Conservation (phyloP, 2,888 invertebrate species). For the Trichopoda pennipes region DNA sequence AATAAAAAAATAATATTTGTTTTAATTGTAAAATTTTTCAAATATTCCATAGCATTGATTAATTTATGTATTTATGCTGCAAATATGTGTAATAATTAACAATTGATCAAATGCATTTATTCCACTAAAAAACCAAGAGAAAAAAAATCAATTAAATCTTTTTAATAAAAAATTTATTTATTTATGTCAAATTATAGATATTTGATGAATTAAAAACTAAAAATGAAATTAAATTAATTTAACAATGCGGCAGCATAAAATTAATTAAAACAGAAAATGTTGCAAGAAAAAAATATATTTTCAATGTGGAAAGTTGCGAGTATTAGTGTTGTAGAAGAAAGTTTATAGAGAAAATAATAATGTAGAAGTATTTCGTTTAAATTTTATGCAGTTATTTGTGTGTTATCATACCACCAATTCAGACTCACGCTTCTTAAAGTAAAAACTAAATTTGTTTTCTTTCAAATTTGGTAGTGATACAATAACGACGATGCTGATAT, state of each 20-base stretch:
- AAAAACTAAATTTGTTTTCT: too few relatives aligned
- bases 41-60: slow-evolving; percentile 12
- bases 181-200: slow-evolving; percentile 60
- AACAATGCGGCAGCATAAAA: slow-evolving; percentile 65
- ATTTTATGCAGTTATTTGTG: slow-evolving; percentile 7
- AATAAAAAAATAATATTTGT: too few relatives aligned
- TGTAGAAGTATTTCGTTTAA: slow-evolving; percentile 19
- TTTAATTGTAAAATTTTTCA: slow-evolving; percentile 51
- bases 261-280: slow-evolving; percentile 43
- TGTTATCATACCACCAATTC: slow-evolving; percentile 12
- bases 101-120: slow-evolving; percentile 1
- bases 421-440: not conserved
- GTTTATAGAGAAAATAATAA: slow-evolving; percentile 51
- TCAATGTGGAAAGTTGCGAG: slow-evolving; percentile 50
- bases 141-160: not conserved
- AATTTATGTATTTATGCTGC: slow-evolving; percentile 5
- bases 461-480: too few relatives aligned
- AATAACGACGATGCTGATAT: slow-evolving; percentile 30
- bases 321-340: slow-evolving; percentile 34
- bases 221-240: not conserved
- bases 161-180: slow-evolving; percentile 35
- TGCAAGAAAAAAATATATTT: slow-evolving; percentile 14
- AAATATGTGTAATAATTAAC: slow-evolving; percentile 33
- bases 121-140: not conserved
- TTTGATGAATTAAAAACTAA: not conserved